Evolutionary conservation across 2,113 vertebrate species (phyloP), one percentile per base, ranked within the genome.

Genomic region (Geococcyx californianus): DNA sequence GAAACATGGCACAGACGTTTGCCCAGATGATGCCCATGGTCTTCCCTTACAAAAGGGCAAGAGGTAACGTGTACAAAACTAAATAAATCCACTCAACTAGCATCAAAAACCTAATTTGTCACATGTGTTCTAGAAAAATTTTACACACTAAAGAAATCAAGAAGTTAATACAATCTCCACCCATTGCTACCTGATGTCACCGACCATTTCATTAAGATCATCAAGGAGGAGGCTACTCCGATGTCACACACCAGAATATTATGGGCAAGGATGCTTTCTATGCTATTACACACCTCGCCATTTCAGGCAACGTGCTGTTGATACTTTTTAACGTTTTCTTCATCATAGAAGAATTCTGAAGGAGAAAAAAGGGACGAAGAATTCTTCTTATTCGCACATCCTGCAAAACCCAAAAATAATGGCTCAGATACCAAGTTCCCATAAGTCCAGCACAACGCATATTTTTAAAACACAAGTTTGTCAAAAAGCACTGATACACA

Each of bases 291-390:
- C 95, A 99, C 99, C 99, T 99, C 52, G 98, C 98, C 91, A 99
- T 99, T 94, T 99, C 99, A 16, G 99, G 99, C 88, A 99, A 96
- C 0, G 99, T 99, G 83, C 98, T 98, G 89, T 99, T 98, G 77
- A 99, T 98, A 66, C 99, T 99, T 95, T 99, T 99, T 55, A 99
- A 97, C 0, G 99, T 99, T 97, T 99, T 99, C 96, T 99, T 99
- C 99, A 99, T 99, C 93, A 99, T 97, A 11, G 99, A 99, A 11
- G 99, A 99, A 95, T 99, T 99, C 97, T 99, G 99, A 75, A 99
- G 98, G 42, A 99, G 98, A 96, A 99, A 99, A 96, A 99, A 99
- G 0, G 99, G 99, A 3, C 99, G 98, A 18, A 99, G 91, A 21
- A 99, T 93, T 89, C 99, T 98, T 63, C 99, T 98, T 13, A 99